Percentiles rank a stretch among this genome's conserved stretches.
Conservation (phyloP, 2,888 invertebrate species). For the Metalampra italica region DNA sequence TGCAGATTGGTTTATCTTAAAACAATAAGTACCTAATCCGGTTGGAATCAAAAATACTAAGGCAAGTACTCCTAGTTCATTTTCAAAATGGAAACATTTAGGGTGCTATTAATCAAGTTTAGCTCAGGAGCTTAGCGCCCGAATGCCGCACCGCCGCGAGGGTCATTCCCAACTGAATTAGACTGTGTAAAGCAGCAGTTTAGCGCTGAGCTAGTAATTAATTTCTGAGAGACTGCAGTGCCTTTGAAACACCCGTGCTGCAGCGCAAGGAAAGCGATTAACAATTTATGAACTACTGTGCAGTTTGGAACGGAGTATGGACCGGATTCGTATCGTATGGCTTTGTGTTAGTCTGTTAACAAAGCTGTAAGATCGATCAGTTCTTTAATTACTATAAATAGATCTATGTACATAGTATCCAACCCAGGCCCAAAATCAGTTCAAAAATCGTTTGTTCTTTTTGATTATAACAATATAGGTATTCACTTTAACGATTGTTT, state of each 20-base stretch:
- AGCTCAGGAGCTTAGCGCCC: conserved; percentile 18
- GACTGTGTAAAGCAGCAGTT: conserved; percentile 35
- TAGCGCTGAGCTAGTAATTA: conserved; percentile 52
- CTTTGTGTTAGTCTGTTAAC: neutral
- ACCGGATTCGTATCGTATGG: conserved; percentile 1
- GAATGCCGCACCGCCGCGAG: conserved; percentile 16
- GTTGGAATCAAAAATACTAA: too few species aligned
- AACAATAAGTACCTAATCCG: too few species aligned
- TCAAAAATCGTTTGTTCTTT: too few species aligned
- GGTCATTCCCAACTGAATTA: conserved; percentile 39
- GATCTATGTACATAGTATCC: too few species aligned
- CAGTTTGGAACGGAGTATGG: conserved; percentile 22
- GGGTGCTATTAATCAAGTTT: conserved; percentile 24
- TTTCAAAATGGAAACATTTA: conserved; percentile 7
- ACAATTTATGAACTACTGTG: conserved; percentile 36
- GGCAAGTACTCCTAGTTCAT: neutral
- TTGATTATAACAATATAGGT: too few species aligned
- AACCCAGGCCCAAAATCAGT: too few species aligned
- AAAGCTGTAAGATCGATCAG: too few species aligned
- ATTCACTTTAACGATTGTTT: too few species aligned
- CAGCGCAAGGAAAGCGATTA: conserved; percentile 28
- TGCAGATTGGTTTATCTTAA: too few species aligned
- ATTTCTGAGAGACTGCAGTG: conserved; percentile 42
- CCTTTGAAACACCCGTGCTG: conserved; percentile 37
- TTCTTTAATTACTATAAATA: too few species aligned